Evolutionary conservation across 2,113 vertebrate genomes (phyloP), one percentile per base, ranked within the genome.

Genomic region (Phasianus colchicus): DNA sequence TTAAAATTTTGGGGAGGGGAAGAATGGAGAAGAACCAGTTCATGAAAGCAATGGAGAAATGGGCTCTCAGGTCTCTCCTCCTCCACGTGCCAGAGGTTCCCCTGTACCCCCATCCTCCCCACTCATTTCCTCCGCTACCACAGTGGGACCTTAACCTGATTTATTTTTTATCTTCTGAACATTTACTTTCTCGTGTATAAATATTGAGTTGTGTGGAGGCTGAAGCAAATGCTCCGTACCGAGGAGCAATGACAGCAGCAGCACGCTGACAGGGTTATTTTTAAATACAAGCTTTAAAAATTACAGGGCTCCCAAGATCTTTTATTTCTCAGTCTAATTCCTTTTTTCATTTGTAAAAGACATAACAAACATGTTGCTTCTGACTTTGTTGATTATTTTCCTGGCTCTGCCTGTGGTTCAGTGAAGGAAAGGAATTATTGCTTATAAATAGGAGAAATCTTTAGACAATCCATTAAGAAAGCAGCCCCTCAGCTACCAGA

Each of bases 251-350:
- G 76, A 90, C 88, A 75, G 88, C 55, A 3, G 73, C 18, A 1
- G 19, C 8, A 1, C 63, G 79, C 78, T 40, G 73, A 70, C 69
- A 69, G 89, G 77, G 76, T 88, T 95, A 93, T 90, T 95, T 95
- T 95, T 95, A 93, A 96, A 94, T 76, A 94, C 95, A 74, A 95
- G 78, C 71, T 69, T 45, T 65, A 65, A 73, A 93, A 95, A 73
- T 94, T 76, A 89, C 1, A 3, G 89, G 67, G 52, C 95, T 97
- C 92, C 84, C 79, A 71, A 95, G 89, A 69, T 75, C 89, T 96
- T 92, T 78, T 78, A 40, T 40, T 83, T 64, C 67, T 50, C 36
- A 30, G 55, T 29, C 77, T 67, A 70, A 88, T 91, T 95, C 75
- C 32, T 86, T 81, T 92, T 87, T 89, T 86, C 69, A 66, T 93